These are phyloP conservation scores for Petaurus breviceps DNA, from an alignment of 2,113 vertebrate species.

Conservation along the genomic window DNA sequence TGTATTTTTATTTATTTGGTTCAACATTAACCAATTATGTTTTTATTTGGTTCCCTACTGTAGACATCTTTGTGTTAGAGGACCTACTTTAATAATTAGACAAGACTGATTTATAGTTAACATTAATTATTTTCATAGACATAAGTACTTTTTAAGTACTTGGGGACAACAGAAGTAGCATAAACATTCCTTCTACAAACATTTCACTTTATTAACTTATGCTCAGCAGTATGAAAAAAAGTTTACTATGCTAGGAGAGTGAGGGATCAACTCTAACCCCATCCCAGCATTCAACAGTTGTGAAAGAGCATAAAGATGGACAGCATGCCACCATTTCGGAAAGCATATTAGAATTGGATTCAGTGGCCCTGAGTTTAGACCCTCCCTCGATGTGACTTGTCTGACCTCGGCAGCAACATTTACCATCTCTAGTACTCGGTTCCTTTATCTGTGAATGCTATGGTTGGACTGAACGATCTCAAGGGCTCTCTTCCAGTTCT, in stretches of 20 bases:
- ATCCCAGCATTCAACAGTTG: not conserved
- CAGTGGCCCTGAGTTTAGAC: not conserved
- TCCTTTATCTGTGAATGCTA: not conserved
- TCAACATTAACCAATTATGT: not conserved
- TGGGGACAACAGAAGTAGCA: not conserved
- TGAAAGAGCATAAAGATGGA: not conserved
- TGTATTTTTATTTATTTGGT: not conserved
- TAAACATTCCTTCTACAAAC: not conserved
- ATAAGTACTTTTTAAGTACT: constrained; percentile 36
- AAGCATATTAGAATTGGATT: not conserved
- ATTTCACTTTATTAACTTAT: not conserved
- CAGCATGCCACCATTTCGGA: not conserved
- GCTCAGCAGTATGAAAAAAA: not conserved
- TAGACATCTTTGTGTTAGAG: not conserved
- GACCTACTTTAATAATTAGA: not conserved
- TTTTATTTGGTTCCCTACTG: not conserved
- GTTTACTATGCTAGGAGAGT: not conserved
- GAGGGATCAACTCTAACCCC: not conserved
- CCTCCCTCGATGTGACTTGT: not conserved
- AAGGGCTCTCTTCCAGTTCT: not conserved
- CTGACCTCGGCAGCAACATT: not conserved
- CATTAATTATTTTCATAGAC: constrained; percentile 66
- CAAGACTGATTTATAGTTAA: constrained; percentile 11
- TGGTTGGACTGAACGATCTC: not conserved
- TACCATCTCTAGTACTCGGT: not conserved